Percentiles rank a stretch among this genome's conserved stretches.
Evolutionary conservation across 2,113 vertebrate species (phyloP).

Genomic region (Polypterus bichir): DNA sequence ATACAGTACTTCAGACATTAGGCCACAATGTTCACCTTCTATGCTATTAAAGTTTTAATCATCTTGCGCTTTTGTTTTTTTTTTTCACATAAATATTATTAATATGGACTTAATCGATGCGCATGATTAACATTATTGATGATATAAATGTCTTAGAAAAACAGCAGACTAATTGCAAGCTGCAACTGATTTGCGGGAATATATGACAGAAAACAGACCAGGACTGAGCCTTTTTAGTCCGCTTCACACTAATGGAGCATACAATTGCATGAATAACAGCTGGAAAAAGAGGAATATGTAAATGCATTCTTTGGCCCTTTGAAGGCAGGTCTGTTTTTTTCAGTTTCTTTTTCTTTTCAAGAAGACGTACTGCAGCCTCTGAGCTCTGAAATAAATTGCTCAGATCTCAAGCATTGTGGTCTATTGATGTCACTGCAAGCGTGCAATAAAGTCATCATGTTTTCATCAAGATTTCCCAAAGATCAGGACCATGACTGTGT

Average conservation of each 20-base stretch:
- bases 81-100: too few relatives aligned
- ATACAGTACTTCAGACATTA: too few relatives aligned
- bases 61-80: too few relatives aligned
- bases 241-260: background rate
- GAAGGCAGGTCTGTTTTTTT: background rate
- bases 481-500: conserved; percentile 17
- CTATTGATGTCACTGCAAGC: conserved; percentile 26
- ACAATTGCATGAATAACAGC: background rate
- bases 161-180: too few relatives aligned
- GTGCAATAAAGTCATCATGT: conserved; percentile 19
- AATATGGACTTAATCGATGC: too few relatives aligned
- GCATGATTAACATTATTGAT: too few relatives aligned
- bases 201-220: too few relatives aligned
- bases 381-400: background rate
- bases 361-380: background rate
- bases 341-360: background rate
- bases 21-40: too few relatives aligned
- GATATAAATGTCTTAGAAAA: too few relatives aligned
- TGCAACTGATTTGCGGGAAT: too few relatives aligned
- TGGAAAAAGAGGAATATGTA: background rate
- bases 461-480: conserved; percentile 25
- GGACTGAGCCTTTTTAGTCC: too few relatives aligned
- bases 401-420: conserved; percentile 18
- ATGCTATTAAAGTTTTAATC: too few relatives aligned
- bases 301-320: background rate